A percentile compares a stretch with the other conserved stretches of the same genome.
These are phyloP conservation scores for Leptodactylus fallax DNA, from an alignment of 2,797 vertebrate genomes.

Conservation along the genomic window DNA sequence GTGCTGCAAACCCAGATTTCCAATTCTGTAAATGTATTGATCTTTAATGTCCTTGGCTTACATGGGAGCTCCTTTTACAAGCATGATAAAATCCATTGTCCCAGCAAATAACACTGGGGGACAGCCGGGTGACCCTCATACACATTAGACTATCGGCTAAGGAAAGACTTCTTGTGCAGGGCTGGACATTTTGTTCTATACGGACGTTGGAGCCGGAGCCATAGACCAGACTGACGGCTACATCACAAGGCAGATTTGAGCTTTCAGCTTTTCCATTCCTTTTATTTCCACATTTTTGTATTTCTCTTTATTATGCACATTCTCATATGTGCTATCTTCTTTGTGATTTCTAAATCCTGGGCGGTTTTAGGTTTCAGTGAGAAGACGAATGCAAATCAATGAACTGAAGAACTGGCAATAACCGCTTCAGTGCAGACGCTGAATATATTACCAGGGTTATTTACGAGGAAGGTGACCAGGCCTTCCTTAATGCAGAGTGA, in stretches of 20 bases:
- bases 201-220: background rate
- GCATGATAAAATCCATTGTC: no score
- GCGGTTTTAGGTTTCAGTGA: constrained; percentile 21
- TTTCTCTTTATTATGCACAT: constrained; percentile 5
- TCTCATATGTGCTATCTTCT: constrained; percentile 12
- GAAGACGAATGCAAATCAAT: constrained; percentile 27
- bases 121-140: no score
- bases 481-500: constrained; percentile 45
- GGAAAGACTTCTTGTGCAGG: background rate
- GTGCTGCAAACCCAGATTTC: no score
- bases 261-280: background rate
- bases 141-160: no score
- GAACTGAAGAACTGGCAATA: constrained; percentile 25
- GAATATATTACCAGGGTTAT: constrained; percentile 26
- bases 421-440: constrained; percentile 24
- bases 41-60: no score
- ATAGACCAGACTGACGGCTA: background rate
- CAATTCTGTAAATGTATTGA: no score
- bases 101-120: no score
- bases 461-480: constrained; percentile 48
- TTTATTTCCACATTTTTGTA: background rate
- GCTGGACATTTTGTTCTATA: background rate
- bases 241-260: background rate
- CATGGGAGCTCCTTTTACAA: no score
- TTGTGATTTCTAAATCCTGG: constrained; percentile 16